Conservation (phyloP, 1,140 invertebrate genomes). For the Neoseiulus cucumeris region DNA sequence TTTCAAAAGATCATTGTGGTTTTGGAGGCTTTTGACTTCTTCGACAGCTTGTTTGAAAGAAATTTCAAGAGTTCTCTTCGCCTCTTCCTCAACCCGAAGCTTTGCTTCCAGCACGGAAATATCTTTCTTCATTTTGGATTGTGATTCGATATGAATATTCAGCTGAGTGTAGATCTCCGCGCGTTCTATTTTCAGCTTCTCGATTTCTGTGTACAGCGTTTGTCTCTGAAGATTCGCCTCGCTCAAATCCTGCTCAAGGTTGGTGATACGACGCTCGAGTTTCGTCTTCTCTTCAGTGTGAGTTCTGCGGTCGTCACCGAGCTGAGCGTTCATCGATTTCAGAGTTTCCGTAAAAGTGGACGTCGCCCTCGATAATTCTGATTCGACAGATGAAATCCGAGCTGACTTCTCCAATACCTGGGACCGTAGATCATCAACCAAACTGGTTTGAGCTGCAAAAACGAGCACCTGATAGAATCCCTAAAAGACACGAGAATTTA, state of each 20-base stretch:
- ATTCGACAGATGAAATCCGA: not conserved
- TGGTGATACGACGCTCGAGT: not conserved
- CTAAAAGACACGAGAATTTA: too few species aligned
- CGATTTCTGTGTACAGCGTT: not conserved
- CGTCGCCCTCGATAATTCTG: not conserved
- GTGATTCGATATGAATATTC: not conserved
- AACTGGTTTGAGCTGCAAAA: not conserved
- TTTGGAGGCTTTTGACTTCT: not conserved
- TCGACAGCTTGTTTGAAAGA: not conserved
- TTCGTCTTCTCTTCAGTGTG: not conserved
- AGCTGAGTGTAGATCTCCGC: not conserved
- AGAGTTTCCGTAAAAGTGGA: not conserved
- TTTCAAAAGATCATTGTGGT: not conserved
- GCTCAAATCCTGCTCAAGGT: not conserved
- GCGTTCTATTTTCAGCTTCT: not conserved
- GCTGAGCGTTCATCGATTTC: not conserved
- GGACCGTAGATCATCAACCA: not conserved
- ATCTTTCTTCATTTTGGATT: not conserved
- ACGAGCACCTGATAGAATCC: not conserved
- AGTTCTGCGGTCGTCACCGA: not conserved
- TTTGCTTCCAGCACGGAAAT: not conserved
- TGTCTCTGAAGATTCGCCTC: not conserved
- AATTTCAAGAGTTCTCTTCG: not conserved
- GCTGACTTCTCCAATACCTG: not conserved
- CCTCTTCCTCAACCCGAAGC: not conserved